These are phyloP conservation scores for Crotalus adamanteus DNA, from an alignment of 2,797 vertebrate species.

Conservation along the genomic window DNA sequence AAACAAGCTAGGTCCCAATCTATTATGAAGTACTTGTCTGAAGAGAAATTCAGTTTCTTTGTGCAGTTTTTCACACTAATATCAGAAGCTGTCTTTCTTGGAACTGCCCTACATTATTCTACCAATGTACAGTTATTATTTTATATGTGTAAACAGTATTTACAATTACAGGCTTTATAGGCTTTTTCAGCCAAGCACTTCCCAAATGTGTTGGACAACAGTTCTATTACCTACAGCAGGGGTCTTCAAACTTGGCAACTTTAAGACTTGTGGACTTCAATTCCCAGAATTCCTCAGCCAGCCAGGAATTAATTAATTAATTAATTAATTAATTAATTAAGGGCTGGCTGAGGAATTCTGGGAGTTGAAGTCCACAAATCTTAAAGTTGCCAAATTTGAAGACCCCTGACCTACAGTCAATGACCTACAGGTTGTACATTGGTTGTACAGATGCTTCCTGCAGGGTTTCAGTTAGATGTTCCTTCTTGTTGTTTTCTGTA, in stretches of 20 bases:
- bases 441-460: not conserved
- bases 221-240: not conserved
- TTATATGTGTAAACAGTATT: not conserved
- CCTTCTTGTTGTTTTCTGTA: not conserved
- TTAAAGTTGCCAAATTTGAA: too few relatives aligned
- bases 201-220: not conserved
- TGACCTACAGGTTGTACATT: too few relatives aligned
- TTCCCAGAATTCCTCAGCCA: too few relatives aligned
- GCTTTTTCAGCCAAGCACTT: not conserved
- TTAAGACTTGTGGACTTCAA: too few relatives aligned
- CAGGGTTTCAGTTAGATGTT: not conserved
- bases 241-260: too few relatives aligned
- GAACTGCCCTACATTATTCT: not conserved
- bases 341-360: too few relatives aligned
- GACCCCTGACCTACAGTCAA: not conserved
- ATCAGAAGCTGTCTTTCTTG: not conserved
- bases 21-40: not conserved
- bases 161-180: not conserved
- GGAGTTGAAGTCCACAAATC: too few relatives aligned
- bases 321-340: too few relatives aligned
- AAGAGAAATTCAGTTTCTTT: not conserved
- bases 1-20: constrained; percentile 4
- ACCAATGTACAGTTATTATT: not conserved
- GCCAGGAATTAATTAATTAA: too few relatives aligned
- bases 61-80: constrained; percentile 16